These are phyloP conservation scores for Peromyscus maniculatus DNA, from an alignment of 2,113 vertebrate genomes.

Conservation along the genomic window DNA sequence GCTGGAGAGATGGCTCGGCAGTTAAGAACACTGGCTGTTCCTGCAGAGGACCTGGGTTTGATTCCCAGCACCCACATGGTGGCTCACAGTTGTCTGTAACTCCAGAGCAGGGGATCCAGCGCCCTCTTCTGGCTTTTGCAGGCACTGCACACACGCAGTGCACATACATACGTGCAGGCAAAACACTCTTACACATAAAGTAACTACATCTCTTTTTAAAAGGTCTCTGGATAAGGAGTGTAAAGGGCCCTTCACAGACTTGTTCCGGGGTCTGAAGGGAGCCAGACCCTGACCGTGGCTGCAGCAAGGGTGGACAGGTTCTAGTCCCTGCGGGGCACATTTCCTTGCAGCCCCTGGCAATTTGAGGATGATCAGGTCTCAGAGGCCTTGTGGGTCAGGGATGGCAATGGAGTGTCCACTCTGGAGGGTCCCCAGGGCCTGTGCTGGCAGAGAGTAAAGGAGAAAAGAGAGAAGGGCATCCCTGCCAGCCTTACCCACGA, in stretches of 20 bases:
- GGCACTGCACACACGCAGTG: background rate
- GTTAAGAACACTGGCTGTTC: background rate
- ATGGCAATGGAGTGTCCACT: background rate
- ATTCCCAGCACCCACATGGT: background rate
- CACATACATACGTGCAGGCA: background rate
- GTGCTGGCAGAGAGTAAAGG: background rate
- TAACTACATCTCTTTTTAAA: background rate
- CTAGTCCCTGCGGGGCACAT: accelerated
- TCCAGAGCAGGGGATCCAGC: background rate
- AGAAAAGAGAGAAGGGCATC: background rate
- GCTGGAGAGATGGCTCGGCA: background rate
- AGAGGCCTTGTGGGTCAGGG: background rate
- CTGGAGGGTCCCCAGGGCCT: background rate
- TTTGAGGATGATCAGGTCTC: background rate
- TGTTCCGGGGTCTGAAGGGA: background rate
- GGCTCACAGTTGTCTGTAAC: background rate
- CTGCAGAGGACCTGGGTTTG: background rate
- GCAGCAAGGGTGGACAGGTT: background rate
- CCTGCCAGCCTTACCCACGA: background rate
- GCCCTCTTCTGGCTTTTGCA: background rate
- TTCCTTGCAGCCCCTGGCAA: background rate
- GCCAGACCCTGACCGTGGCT: background rate
- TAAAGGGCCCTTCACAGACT: background rate
- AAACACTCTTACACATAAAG: background rate
- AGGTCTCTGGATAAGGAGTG: background rate